phyloP scores from a whole-genome alignment of 2,888 invertebrate genomes.

The Halictus ligatus region DNA sequence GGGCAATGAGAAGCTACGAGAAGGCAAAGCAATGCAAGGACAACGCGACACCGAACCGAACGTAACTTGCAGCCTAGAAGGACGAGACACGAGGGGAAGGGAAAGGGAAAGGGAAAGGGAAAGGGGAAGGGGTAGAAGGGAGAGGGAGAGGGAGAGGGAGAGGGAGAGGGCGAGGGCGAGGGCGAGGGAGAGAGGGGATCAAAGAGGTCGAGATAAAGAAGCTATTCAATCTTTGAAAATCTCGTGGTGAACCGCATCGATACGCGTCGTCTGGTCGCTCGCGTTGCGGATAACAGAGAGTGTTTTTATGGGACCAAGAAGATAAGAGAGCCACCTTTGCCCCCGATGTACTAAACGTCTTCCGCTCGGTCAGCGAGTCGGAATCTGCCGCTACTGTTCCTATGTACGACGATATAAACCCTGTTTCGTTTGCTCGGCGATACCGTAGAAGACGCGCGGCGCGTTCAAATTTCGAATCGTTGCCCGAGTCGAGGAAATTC shows the following conservation, averaged over 20 bases:
- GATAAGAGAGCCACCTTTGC: conserved; percentile 78
- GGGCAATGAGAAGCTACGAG: neutral
- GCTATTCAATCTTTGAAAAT: conserved; percentile 77
- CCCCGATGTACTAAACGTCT: conserved; percentile 77
- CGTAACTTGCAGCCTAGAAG: neutral
- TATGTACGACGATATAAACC: conserved; percentile 21
- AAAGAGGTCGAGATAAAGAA: conserved; percentile 67
- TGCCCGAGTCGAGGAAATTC: neutral
- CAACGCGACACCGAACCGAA: neutral
- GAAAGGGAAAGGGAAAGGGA: neutral
- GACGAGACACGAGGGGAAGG: neutral
- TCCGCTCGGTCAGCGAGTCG: conserved; percentile 72
- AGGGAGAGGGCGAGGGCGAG: neutral
- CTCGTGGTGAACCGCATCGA: conserved; percentile 66
- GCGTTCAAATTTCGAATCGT: neutral
- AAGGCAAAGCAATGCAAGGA: neutral
- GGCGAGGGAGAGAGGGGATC: neutral
- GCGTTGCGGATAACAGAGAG: conserved; percentile 76
- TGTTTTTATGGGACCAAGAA: conserved; percentile 77
- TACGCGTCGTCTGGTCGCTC: conserved; percentile 49
- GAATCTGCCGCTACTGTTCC: conserved; percentile 58
- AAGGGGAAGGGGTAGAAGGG: neutral
- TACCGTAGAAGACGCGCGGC: neutral
- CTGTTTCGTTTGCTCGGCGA: conserved; percentile 19
- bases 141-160: neutral